Percentiles rank a stretch among this genome's conserved stretches.
Evolutionary conservation across 1,140 invertebrate genomes (phyloP).

Genomic region (Bradynema listronoti): DNA sequence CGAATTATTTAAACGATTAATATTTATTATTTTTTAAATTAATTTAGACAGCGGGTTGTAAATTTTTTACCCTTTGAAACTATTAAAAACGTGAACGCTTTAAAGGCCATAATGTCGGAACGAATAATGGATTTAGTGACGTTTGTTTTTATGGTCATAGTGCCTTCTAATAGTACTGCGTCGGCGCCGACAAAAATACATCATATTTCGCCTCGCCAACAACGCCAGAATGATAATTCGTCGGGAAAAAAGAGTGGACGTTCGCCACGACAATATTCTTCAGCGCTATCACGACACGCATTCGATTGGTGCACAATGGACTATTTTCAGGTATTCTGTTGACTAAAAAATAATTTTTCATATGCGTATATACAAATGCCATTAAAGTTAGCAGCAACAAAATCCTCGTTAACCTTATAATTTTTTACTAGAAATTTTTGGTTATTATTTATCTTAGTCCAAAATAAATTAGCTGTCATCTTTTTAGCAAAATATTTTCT

Average conservation of each 20-base stretch:
- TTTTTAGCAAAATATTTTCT: neutral
- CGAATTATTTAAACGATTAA: constrained; percentile 11
- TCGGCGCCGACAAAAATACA: neutral
- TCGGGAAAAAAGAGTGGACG: too few relatives aligned
- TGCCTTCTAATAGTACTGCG: too few relatives aligned
- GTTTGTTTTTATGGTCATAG: constrained; percentile 24
- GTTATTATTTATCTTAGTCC: neutral
- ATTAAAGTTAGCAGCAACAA: neutral
- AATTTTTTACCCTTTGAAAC: constrained; percentile 34
- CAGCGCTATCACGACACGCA: too few relatives aligned
- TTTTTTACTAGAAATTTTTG: constrained; percentile 5
- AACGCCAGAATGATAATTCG: too few relatives aligned
- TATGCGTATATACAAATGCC: neutral
- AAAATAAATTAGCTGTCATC: neutral
- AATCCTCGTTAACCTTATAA: neutral
- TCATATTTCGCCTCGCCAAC: constrained; percentile 7
- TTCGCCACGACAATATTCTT: too few relatives aligned
- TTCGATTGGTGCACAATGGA: constrained; percentile 32
- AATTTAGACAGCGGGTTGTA: constrained; percentile 26
- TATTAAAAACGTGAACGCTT: constrained; percentile 29
- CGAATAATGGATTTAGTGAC: constrained; percentile 25
- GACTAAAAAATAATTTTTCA: neutral
- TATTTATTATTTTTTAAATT: constrained; percentile 18
- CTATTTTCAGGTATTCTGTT: constrained; percentile 21
- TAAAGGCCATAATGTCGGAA: constrained; percentile 10